Conservation (phyloP, 64 coral and sea anemone species). For the Porites australiensis region DNA sequence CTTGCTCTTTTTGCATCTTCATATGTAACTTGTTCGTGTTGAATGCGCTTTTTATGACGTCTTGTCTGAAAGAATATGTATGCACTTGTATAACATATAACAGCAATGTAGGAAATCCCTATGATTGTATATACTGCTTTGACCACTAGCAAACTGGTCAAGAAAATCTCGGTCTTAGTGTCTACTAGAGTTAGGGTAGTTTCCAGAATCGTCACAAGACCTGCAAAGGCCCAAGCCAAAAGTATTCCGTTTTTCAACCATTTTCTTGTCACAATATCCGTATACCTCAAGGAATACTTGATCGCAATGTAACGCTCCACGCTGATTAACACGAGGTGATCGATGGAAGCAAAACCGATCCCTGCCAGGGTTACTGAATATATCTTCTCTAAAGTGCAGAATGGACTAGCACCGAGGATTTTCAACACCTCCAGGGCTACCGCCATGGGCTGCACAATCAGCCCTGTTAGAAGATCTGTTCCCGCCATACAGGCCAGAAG, state of each 20-base stretch:
- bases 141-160: background rate
- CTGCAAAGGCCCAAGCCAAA: background rate
- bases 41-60: background rate
- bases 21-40: background rate
- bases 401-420: background rate
- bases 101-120: background rate
- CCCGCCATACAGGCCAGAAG: background rate
- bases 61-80: background rate
- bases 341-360: background rate
- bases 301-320: background rate
- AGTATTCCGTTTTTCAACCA: background rate
- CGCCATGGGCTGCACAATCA: background rate
- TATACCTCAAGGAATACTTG: background rate
- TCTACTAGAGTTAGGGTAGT: background rate
- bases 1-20: background rate
- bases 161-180: background rate
- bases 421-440: background rate
- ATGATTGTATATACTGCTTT: background rate
- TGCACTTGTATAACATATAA: background rate
- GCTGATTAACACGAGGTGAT: slow-evolving; percentile 1
- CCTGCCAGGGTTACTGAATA: background rate
- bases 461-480: background rate
- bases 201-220: background rate
- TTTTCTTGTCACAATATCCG: background rate
- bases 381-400: background rate